Conservation (phyloP, 2,797 vertebrate genomes). For the Enteromius mattozi region DNA sequence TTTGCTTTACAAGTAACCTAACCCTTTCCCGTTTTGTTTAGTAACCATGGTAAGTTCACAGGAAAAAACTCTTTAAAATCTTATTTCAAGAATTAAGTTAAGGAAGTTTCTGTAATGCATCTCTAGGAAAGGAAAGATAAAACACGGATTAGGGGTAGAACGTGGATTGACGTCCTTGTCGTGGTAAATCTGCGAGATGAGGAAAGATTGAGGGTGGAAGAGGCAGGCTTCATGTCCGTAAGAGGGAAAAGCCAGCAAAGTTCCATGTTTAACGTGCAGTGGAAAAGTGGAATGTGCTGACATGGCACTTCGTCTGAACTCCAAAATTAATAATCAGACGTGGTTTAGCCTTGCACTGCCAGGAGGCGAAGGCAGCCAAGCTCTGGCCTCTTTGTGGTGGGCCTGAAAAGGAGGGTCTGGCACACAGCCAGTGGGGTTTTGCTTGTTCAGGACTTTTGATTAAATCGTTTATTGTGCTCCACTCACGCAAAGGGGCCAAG, state of each 20-base stretch:
- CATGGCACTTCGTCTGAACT: conserved; percentile 77
- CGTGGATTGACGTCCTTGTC: neutral
- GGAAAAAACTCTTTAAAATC: neutral
- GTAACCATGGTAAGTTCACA: neutral
- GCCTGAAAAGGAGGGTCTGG: conserved; percentile 72
- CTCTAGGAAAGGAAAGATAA: neutral
- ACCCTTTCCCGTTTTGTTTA: neutral
- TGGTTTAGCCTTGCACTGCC: conserved; percentile 74
- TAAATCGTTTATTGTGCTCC: conserved; percentile 82
- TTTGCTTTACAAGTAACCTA: neutral
- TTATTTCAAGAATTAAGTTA: neutral
- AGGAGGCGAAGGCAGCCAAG: conserved; percentile 75
- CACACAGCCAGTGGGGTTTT: conserved; percentile 75
- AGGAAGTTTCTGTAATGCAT: neutral
- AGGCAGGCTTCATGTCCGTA: conserved; percentile 53
- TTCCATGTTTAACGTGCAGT: conserved; percentile 70
- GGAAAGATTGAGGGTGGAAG: conserved; percentile 43
- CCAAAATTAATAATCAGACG: conserved; percentile 82
- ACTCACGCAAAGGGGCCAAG: conserved; percentile 80
- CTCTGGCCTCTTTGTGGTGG: conserved; percentile 65
- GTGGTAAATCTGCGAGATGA: neutral
- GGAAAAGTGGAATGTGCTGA: conserved; percentile 79
- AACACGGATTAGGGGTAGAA: neutral
- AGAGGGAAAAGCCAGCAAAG: conserved; percentile 64
- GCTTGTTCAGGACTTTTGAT: conserved; percentile 83